These are phyloP conservation scores for Gobio occitaniae DNA, from an alignment of 2,797 vertebrate species.

Conservation along the genomic window DNA sequence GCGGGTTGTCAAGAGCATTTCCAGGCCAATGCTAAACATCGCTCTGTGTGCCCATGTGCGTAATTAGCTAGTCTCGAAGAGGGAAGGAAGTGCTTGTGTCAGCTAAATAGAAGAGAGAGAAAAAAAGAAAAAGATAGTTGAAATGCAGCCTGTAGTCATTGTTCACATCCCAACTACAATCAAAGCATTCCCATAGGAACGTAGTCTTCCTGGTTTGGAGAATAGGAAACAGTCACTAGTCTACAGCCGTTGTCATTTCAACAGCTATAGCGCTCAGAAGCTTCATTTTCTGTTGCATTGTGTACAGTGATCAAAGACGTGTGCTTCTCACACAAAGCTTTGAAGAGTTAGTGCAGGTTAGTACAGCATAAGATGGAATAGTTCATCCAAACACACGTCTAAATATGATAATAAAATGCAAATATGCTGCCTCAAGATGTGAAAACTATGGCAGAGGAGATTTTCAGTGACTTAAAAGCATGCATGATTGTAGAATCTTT, in stretches of 20 bases:
- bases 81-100: constrained; percentile 61
- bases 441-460: too few species aligned
- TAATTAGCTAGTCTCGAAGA: constrained; percentile 38
- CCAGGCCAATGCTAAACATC: constrained; percentile 12
- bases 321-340: not conserved
- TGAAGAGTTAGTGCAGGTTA: not conserved
- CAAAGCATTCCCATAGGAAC: not conserved
- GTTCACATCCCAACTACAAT: constrained; percentile 5
- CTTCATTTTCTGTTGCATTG: not conserved
- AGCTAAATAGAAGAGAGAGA: constrained; percentile 64
- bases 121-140: constrained; percentile 18
- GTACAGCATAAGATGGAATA: constrained; percentile 11
- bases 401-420: not conserved
- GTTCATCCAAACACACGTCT: not conserved
- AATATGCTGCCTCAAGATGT: not conserved
- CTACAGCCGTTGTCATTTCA: not conserved
- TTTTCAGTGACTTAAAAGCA: not conserved
- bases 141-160: constrained; percentile 18
- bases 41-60: constrained; percentile 25
- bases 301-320: constrained; percentile 12
- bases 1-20: not conserved
- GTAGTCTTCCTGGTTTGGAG: not conserved
- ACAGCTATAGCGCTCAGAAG: not conserved
- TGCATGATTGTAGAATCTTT: not conserved
- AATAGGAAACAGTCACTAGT: not conserved